Evolutionary conservation across 1,140 invertebrate species (phyloP).

Genomic region (Aphaenogaster ashmeadi): DNA sequence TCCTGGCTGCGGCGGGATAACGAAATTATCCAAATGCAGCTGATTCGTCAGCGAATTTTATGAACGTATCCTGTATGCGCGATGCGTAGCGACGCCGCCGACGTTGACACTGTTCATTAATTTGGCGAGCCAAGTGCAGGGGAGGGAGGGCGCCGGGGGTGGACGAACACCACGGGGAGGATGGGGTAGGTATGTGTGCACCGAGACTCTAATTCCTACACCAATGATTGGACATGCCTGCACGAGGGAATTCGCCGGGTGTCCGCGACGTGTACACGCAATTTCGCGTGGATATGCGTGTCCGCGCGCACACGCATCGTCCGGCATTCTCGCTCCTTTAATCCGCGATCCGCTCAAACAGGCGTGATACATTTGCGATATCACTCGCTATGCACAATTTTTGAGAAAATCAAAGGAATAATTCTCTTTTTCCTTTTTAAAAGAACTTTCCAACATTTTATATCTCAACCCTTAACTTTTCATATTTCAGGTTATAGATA

Average conservation of each 20-base stretch:
- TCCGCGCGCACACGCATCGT: conserved; percentile 38
- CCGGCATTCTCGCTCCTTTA: conserved; percentile 48
- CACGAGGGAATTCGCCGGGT: conserved; percentile 62
- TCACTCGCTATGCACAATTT: background rate
- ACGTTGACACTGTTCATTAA: conserved; percentile 76
- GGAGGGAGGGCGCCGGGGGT: background rate
- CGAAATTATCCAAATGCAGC: conserved; percentile 61
- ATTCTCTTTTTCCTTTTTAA: background rate
- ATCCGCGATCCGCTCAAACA: conserved; percentile 28
- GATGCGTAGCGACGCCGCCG: conserved; percentile 61
- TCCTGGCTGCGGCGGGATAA: conserved; percentile 60
- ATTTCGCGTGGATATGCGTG: conserved; percentile 32
- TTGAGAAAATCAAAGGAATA: background rate
- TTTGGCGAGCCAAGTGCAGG: conserved; percentile 68
- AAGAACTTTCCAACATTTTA: background rate
- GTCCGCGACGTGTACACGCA: conserved; percentile 58
- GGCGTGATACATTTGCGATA: background rate
- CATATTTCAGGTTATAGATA: background rate
- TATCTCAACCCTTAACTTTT: background rate
- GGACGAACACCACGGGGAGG: background rate
- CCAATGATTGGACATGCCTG: conserved; percentile 68
- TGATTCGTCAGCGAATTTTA: conserved; percentile 66
- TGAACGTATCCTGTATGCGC: conserved; percentile 62
- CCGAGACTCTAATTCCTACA: conserved; percentile 75
- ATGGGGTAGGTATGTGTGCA: conserved; percentile 49